Percentiles rank a stretch among this genome's conserved stretches.
Conservation (phyloP, 2,888 invertebrate species). For the Sarcophaga variegata region DNA sequence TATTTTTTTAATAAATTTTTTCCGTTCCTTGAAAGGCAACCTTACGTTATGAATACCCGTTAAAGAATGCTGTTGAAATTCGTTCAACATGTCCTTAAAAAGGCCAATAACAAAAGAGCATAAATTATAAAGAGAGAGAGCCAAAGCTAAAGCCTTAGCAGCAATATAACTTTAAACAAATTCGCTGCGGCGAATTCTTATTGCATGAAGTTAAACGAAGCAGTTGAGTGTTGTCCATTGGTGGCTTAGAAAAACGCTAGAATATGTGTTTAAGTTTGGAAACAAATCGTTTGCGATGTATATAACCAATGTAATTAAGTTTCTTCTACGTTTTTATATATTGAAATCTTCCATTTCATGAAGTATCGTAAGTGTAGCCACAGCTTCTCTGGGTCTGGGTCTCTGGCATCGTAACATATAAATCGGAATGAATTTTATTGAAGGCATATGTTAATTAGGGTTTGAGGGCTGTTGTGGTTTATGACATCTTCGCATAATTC, state of each 20-base stretch:
- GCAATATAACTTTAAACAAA: background rate
- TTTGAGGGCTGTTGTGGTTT: too few relatives aligned
- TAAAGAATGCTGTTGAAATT: constrained; percentile 62
- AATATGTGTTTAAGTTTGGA: background rate
- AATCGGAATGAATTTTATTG: too few relatives aligned
- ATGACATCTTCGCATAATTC: too few relatives aligned
- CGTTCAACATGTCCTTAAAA: constrained; percentile 68
- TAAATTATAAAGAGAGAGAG: background rate
- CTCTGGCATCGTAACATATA: too few relatives aligned
- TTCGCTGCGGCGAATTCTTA: constrained; percentile 54
- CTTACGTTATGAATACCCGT: constrained; percentile 66
- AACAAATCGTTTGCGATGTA: too few relatives aligned
- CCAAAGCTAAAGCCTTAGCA: constrained; percentile 34
- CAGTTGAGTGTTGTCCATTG: constrained; percentile 17
- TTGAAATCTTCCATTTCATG: too few relatives aligned
- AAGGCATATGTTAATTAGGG: too few relatives aligned
- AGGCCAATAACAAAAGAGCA: constrained; percentile 45
- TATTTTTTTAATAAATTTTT: constrained; percentile 19
- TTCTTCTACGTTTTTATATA: too few relatives aligned
- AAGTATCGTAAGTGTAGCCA: too few relatives aligned
- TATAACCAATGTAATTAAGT: too few relatives aligned
- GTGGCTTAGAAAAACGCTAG: background rate
- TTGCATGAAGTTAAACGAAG: constrained; percentile 18
- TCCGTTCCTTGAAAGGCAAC: constrained; percentile 14
- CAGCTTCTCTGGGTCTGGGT: too few relatives aligned